Base-by-base conservation (phyloP, 2,888 invertebrate species). In the Leptinotarsa rubiginosa region DNA sequence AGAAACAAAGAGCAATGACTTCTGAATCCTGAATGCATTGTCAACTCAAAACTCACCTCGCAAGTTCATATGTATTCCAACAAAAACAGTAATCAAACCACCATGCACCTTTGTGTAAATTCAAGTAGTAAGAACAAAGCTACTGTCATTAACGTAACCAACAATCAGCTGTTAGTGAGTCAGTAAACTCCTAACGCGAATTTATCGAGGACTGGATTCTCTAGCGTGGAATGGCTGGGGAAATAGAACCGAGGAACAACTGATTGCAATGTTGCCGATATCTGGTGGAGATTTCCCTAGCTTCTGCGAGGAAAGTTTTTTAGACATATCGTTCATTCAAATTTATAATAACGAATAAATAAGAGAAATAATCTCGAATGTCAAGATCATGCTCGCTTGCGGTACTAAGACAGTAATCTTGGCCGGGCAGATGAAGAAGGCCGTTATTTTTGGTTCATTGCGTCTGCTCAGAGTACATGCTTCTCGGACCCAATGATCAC, bases 181-280 rank as follows among this genome's bases (percentile, higher is more conserved):
- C 22, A 56, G 20, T 13, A 56, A 56, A 56, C 56, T 56, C 22
- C 13, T 20, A 10, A 56, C 22, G 56, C 56, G 56, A 56, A 56
- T 56, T 22, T 22, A 56, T 56, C 22, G 56, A 56, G 56, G 56
- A 20, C 56, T 56, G 56, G 22, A 22, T 56, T 56, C 22, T 56
- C 56, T 56, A 56, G 56, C 56, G 22, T 56, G 56, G 56, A 56
- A 56, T 56, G 56, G 56, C 56, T 56, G 56, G 56, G 56, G 56
- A 56, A 56, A 56, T 56, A 22, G 20, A 56, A 56, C 50, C 13
- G 56, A 56, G 56, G 56, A 56, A n/a, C 56, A 22, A 56, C 56
- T 15, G 4, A 56, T 56, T 22, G 20, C 56, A 13, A 22, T 1
- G 56, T 56, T 56, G 56, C 56, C 56, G 15, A 56, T 56, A 22